Evolutionary conservation across 1,140 invertebrate genomes (phyloP).

Genomic region (Trichomalopsis sarcophagae): DNA sequence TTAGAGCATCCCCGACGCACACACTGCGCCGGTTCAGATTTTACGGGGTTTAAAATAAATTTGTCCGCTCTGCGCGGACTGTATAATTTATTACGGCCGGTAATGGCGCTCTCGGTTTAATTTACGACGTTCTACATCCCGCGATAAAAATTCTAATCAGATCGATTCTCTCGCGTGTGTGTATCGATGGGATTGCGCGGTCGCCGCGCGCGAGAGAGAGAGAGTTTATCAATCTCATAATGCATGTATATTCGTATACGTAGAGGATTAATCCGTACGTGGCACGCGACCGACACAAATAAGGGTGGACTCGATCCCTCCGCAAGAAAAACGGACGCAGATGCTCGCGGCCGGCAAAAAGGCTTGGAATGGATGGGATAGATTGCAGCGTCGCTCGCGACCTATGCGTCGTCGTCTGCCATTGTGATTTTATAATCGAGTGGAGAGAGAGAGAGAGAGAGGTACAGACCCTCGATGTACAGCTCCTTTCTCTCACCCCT

Average conservation of each 20-base stretch:
- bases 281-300: constrained; percentile 38
- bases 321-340: constrained; percentile 65
- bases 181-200: too few relatives aligned
- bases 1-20: background rate
- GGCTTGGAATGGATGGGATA: constrained; percentile 62
- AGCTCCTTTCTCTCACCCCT: constrained; percentile 52
- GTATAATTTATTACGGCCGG: background rate
- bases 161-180: too few relatives aligned
- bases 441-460: constrained; percentile 7
- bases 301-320: constrained; percentile 33
- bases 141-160: background rate
- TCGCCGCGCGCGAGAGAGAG: too few relatives aligned
- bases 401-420: constrained; percentile 62
- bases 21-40: constrained; percentile 1
- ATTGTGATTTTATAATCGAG: constrained; percentile 72
- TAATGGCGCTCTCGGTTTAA: background rate
- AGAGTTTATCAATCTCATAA: background rate
- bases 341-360: constrained; percentile 58
- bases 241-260: constrained; percentile 32
- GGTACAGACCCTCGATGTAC: constrained; percentile 14
- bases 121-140: background rate
- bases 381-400: constrained; percentile 52
- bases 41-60: constrained; percentile 52
- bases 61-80: background rate
- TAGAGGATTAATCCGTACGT: background rate